Evolutionary conservation across 2,113 vertebrate genomes (phyloP), one percentile per base, ranked within the genome.

Genomic region (Sturnus vulgaris): DNA sequence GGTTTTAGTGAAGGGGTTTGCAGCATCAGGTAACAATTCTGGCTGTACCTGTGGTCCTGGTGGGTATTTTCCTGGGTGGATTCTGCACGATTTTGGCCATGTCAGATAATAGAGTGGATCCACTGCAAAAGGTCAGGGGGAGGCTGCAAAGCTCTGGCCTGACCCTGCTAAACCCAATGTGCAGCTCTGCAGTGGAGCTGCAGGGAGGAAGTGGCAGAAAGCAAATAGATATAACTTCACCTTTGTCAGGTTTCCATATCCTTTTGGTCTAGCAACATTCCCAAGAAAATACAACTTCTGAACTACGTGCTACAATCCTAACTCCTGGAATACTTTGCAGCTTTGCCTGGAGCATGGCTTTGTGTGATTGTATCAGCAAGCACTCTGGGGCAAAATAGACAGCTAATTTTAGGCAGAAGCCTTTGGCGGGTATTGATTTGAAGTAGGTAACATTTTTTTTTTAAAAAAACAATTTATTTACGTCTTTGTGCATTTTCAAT

Each of bases 31-130:
- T 84, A 15, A 16, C 40, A 46, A 21, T 82, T 75, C 44, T 81
- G 86, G 20, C 69, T 68, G 39, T 37, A 5, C 7, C 84, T 79
- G 5, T 7, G 64, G 27, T 66, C 15, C 66, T 57, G n/a, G 49
- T 24, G 50, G 46, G 14, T 25, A 0, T 73, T 91, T 82, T 82
- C 21, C 49, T 42, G 44, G 24, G 30, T 65, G 64, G 50, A 3
- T 24, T 9, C 40, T 49, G 17, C 14, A 7, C 13, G 7, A 0
- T 4, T 85, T 42, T 46, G 64, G 44, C 66, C 4, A 0, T 11
- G 20, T 82, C 53, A 31, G 20, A 2, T 15, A 7, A 30, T 2
- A 4, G 11, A 37, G 37, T 1, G 5, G 46, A 49, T 77, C n/a
- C 33, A 3, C 16, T 16, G 42, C 17, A 9, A 9, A 8, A 49